Evolutionary conservation across 2,113 vertebrate genomes (phyloP).

Genomic region (Camelus dromedarius): DNA sequence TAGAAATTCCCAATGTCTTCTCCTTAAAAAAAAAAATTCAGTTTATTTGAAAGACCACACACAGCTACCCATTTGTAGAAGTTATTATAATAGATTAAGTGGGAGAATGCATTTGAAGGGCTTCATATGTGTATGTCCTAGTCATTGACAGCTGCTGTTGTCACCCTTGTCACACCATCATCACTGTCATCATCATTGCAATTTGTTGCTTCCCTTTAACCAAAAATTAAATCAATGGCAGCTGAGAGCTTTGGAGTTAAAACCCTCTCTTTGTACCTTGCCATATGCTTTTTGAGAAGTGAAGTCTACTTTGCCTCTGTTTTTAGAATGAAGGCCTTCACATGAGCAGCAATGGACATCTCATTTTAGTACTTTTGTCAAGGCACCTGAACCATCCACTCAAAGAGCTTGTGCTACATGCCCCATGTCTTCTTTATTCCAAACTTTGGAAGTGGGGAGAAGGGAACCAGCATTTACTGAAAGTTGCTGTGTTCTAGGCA

Average conservation of each 20-base stretch:
- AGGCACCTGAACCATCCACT: not conserved
- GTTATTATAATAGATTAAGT: not conserved
- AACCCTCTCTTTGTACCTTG: not conserved
- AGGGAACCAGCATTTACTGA: not conserved
- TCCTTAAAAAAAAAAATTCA: not conserved
- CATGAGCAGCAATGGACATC: not conserved
- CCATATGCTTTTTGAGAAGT: not conserved
- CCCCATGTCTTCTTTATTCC: not conserved
- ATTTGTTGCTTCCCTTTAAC: not conserved
- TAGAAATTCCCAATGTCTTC: not conserved
- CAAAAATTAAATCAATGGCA: not conserved
- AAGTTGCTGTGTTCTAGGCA: not conserved
- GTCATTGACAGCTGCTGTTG: not conserved
- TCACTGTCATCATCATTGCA: not conserved
- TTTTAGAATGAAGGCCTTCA: not conserved
- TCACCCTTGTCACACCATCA: not conserved
- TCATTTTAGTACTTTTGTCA: slow-evolving; percentile 7
- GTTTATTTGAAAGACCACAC: slow-evolving; percentile 46
- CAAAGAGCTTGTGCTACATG: not conserved
- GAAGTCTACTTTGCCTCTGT: not conserved
- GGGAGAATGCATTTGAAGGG: not conserved
- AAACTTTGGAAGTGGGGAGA: not conserved
- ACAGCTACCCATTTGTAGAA: not conserved
- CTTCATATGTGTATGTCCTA: not conserved
- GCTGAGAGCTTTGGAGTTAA: not conserved